Percentiles rank a stretch among this genome's conserved stretches.
These are phyloP conservation scores for Tenrec ecaudatus DNA, from an alignment of 2,113 vertebrate species.

Conservation along the genomic window DNA sequence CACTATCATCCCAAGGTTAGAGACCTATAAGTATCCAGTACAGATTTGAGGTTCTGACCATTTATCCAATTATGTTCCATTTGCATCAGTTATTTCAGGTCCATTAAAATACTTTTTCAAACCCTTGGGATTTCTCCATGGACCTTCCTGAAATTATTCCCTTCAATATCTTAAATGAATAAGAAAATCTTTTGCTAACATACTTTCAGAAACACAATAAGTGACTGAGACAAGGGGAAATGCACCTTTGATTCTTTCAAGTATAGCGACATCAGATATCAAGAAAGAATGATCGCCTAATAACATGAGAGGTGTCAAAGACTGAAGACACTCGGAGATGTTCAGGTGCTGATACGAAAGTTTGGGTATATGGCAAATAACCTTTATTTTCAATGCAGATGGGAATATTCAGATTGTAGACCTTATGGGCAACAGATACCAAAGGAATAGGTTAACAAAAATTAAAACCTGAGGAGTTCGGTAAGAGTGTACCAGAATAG, in stretches of 20 bases:
- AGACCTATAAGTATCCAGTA: neutral
- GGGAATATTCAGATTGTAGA: neutral
- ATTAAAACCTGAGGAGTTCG: neutral
- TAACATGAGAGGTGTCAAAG: neutral
- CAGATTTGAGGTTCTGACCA: neutral
- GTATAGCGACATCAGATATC: neutral
- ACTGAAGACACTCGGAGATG: neutral
- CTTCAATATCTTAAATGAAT: neutral
- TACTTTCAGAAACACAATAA: neutral
- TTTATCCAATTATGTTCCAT: conserved; percentile 46
- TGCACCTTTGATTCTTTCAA: neutral
- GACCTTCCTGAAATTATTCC: conserved; percentile 16
- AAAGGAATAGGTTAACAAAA: neutral
- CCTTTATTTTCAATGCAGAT: neutral
- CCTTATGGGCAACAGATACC: neutral
- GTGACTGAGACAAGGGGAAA: neutral
- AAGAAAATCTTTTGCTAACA: conserved; percentile 26
- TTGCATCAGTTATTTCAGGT: conserved; percentile 35
- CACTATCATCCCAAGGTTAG: neutral
- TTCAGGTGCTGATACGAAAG: neutral
- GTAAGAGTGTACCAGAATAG: neutral
- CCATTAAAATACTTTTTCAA: conserved; percentile 51
- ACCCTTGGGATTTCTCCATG: neutral
- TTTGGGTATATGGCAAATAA: neutral
- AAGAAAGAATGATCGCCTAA: neutral